Base-by-base conservation (phyloP, 2,888 invertebrate species). In the Atrina japonica region DNA sequence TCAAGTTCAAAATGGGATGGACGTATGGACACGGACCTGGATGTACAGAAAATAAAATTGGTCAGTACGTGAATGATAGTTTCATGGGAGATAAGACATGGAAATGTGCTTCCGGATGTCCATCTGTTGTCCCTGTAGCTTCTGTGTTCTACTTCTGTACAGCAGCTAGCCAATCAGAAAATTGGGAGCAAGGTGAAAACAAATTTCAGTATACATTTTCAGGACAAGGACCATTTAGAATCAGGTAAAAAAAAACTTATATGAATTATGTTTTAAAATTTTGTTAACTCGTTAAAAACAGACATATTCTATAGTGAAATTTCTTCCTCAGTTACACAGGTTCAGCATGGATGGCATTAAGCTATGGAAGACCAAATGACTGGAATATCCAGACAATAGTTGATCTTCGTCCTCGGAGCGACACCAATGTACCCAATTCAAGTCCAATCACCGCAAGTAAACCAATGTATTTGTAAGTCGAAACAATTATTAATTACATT, bases 331-430 rank as follows among this genome's bases (percentile, higher is more conserved):
- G 80, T n/a, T 76, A 72, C 45, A 29, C 45, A 14, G 77, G 77
- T 3, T 53, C 55, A 9, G 64, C 66, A 41, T 80, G 80, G 80
- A 73, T 76, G 66, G 40, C 18, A 1, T 69, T 80, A 16, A 52
- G 55, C 41, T 41, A 65, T 11, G 75, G 68, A 0, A 30, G 30
- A 9, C 52, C 21, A 2, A 73, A 73, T 16, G 29, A 29, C 2
- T 81, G 78, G 78, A 68, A 66, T 65, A 43, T 81, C 3, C 56
- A 50, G 25, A 78, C 79, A 0, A 76, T 73, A n/a, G 68, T 81
- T 16, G 70, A 76, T 49, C 60, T 81, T 16, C 43, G 69, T 1
- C 40, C 55, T 1, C 65, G 81, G 16, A 77, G 76, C 35, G 81
- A 81, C 66, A 76, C 69, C n/a, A 49, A 61, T 3, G 59, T 64